Evolutionary conservation across 92 coral and sea anemone species (phyloP).

Genomic region (Muricea muricata): DNA sequence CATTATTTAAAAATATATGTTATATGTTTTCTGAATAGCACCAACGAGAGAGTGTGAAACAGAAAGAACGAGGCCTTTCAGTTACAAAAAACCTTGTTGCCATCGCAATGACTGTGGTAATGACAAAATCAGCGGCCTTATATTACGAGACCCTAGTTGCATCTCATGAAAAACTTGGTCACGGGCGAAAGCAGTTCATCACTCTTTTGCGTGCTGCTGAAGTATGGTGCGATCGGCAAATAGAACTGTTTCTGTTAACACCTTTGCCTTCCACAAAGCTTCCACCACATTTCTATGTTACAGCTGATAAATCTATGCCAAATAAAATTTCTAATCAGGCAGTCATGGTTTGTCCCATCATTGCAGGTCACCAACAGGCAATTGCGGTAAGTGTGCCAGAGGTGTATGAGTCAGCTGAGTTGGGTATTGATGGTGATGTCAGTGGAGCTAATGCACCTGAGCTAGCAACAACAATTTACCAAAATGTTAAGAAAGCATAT

Average conservation of each 20-base stretch:
- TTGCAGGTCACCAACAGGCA: conserved; percentile 23
- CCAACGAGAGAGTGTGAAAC: conserved; percentile 7
- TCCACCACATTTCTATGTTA: conserved; percentile 22
- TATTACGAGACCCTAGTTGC: too few species aligned
- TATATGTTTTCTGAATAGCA: neutral
- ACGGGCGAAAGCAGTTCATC: conserved; percentile 24
- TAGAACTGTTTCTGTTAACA: conserved; percentile 18
- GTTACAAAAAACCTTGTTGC: conserved; percentile 5
- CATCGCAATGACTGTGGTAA: too few species aligned
- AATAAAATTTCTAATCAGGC: conserved; percentile 39
- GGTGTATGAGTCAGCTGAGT: conserved; percentile 15
- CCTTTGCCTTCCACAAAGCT: conserved; percentile 30
- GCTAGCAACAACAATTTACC: conserved; percentile 20
- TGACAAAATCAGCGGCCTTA: too few species aligned
- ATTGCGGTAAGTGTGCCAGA: conserved; percentile 39
- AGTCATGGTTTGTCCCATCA: conserved; percentile 27
- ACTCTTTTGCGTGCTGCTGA: conserved; percentile 21
- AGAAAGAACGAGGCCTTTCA: conserved; percentile 2
- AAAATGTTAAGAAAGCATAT: conserved; percentile 8
- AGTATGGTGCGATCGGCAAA: conserved; percentile 35
- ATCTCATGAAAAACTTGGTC: conserved; percentile 22
- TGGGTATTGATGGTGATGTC: conserved; percentile 21
- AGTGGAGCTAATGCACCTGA: conserved; percentile 38
- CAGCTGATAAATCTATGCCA: conserved; percentile 38
- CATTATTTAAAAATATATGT: neutral